Base-by-base conservation (phyloP, 2,888 invertebrate species). In the Microctonus hyperodae region DNA sequence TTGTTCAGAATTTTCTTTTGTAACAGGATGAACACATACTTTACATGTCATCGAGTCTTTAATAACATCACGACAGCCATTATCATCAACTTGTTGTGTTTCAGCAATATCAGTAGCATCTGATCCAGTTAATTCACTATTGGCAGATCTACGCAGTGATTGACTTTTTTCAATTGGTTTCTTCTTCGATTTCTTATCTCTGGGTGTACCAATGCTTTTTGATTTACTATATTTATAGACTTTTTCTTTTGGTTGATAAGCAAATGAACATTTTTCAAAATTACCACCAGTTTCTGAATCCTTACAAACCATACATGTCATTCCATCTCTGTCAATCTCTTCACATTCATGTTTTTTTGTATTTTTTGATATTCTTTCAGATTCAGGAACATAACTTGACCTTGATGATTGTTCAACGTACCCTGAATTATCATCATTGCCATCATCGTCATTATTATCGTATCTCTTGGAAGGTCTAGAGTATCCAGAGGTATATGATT, bases 231-330 rank as follows among this genome's bases (percentile, higher is more conserved):
- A 73, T 31, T 66, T 64, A 67, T 72, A 74, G 13, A 64, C 60
- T 51, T 71, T 69, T 23, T 73, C 74, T 23, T 70, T 69, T 16
- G 72, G 87, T 64, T 87, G 85, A 10, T 86, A 85, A 5, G 85
- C 85, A 76, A 88, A 89, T 1, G 87, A 86, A 72, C 89, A 89
- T 65, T 87, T 86, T 67, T 89, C 88, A 65, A 85, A 87, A 71
- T 86, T 86, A 0, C 85, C 86, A n/a, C 87, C 87, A 6, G 84
- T 86, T 65, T 85, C 85, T 0, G 85, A 83, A 63, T 88, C 86
- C 73, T 86, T 85, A 75, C 89, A 90, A 0, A 88, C 84, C 65
- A 84, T 85, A 73, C 88, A 88, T 59, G 84, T 86, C 79, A 86
- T 85, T 3, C 64, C 67, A 1, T 84, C 78, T 60, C 73, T 79